Evolutionary conservation across 2,888 invertebrate species (phyloP), one percentile per base, ranked within the genome.

Genomic region (Trachelus tabidus): DNA sequence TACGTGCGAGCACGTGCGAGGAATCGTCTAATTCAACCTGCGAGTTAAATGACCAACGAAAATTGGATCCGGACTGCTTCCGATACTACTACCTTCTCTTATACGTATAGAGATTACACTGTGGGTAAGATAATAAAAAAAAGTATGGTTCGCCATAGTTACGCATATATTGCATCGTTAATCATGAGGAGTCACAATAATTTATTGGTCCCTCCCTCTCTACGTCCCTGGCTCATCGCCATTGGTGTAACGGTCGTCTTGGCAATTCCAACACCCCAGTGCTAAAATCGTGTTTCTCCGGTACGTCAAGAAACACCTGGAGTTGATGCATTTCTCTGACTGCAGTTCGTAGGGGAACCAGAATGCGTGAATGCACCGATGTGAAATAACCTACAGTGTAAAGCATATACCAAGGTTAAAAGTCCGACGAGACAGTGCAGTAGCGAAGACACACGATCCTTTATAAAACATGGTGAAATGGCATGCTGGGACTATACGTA

Each of bases 391-490:
- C 15, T 15, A 71, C 12, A 12, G 71, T 34, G 71, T 15, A 6
- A 31, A 15, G 69, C 23, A 34, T 31, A 31, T 34, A 23, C 12
- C 71, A 69, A 73, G 73, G 12, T 12, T 12, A 71, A 34, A 23
- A 56, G 23, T 56, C 56, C 23, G 56, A 56, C 23, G 56, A 56
- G 56, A 56, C 56, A 23, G 31, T 23, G 71, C 31, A 15, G 84
- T 80, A 81, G 85, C 85, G 80, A 85, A 85, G 85, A 85, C 85
- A 81, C 84, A 83, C 83, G 84, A 75, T 78, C 79, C 80, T 80
- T 84, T 83, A 81, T 85, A 85, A 85, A 85, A 81, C 82, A 85
- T 76, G 77, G 79, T 77, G 76, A 78, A 79, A 80, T 84, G 81
- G 77, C 84, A 80, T 79, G 81, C 84, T 81, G 77, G 81, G 79